Conservation (phyloP, 2,113 vertebrate genomes). For the Dicrurus megarhynchus region DNA sequence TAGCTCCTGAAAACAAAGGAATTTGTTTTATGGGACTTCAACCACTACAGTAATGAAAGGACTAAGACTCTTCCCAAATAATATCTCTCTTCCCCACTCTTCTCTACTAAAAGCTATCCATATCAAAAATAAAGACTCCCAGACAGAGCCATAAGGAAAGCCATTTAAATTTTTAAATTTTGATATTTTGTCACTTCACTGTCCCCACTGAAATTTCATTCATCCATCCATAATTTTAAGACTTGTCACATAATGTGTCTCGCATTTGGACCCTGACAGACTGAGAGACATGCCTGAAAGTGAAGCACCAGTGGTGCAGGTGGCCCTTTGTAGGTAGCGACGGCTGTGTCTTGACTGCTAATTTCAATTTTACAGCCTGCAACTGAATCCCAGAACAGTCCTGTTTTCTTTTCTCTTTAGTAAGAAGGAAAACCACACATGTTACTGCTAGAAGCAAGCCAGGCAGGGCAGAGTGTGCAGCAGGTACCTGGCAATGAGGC, state of each 20-base stretch:
- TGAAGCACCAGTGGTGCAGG: background rate
- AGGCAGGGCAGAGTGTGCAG: background rate
- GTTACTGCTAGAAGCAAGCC: conserved; percentile 24
- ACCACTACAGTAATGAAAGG: background rate
- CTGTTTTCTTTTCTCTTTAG: conserved; percentile 53
- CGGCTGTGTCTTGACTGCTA: conserved; percentile 44
- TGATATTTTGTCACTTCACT: background rate
- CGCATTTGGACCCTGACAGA: background rate
- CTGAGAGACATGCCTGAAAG: background rate
- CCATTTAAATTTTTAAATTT: background rate
- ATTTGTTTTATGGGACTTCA: background rate
- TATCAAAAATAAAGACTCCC: background rate
- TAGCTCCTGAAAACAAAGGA: background rate
- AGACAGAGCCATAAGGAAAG: background rate
- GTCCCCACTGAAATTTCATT: background rate
- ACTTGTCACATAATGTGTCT: background rate
- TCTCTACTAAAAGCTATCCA: background rate
- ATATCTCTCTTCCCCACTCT: background rate
- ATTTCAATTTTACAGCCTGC: conserved; percentile 53
- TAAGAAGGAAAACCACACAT: conserved; percentile 27
- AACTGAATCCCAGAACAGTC: conserved; percentile 12
- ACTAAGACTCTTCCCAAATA: background rate
- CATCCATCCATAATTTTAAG: background rate
- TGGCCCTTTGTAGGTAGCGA: conserved; percentile 33
- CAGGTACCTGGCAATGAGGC: conserved; percentile 32